These are phyloP conservation scores for Cephalopachus bancanus DNA, from an alignment of 2,797 vertebrate genomes.

Conservation along the genomic window DNA sequence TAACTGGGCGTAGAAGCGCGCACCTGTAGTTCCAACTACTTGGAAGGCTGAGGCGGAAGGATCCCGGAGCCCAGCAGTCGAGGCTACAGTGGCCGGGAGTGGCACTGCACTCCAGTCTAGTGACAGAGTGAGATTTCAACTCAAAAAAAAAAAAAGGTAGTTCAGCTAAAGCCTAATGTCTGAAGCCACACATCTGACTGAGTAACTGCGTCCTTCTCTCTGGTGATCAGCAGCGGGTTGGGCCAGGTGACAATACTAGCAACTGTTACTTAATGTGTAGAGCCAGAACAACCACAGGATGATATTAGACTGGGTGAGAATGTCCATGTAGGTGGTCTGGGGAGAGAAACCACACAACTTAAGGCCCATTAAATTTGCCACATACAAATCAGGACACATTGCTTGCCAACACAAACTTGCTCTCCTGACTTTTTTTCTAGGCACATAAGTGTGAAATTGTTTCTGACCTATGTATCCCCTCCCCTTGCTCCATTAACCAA, in stretches of 20 bases:
- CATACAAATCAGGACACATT: not conserved
- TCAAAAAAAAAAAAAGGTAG: not conserved
- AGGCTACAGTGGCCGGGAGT: too few relatives aligned
- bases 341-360: not conserved
- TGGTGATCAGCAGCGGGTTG: not conserved
- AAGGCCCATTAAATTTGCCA: not conserved
- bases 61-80: too few relatives aligned
- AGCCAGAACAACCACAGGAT: not conserved
- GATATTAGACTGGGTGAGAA: not conserved
- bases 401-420: not conserved
- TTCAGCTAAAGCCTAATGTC: not conserved
- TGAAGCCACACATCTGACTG: not conserved
- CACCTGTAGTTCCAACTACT: too few relatives aligned
- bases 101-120: too few relatives aligned
- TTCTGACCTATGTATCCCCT: not conserved
- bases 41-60: too few relatives aligned
- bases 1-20: too few relatives aligned
- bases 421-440: slow-evolving; percentile 49
- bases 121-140: too few relatives aligned
- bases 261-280: not conserved
- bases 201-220: not conserved
- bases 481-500: not conserved
- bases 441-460: not conserved
- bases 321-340: not conserved
- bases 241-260: not conserved